Base-by-base conservation (phyloP, 2,797 vertebrate genomes). In the Gallinago nigripennis region DNA sequence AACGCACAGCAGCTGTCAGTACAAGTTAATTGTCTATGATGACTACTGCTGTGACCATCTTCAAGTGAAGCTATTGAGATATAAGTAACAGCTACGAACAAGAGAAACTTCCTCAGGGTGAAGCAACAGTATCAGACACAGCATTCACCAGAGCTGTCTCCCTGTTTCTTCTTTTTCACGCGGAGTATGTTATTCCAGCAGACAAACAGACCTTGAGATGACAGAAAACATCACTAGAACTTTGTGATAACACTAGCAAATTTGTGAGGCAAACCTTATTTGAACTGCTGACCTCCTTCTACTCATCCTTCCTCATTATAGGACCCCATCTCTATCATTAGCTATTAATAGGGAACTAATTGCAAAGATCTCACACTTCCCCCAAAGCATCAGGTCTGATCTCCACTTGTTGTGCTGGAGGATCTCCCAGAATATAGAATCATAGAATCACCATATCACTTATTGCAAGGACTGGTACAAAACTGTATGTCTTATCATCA, bases 171-270 rank as follows among this genome's bases (percentile, higher is more conserved):
- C 50, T 48, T 33, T 71, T 37, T 20, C 18, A 1, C 3, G 0
- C 24, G 54, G 7, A 37, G 18, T 18, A 6, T 18, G 6, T 56
- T 71, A 70, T 54, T 64, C 56, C 9, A 71, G 46, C 2, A 6
- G 41, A 79, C 51, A 65, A 77, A 53, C 4, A n/a, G 41, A 51
- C 46, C 57, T 69, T 13, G 28, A 80, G 25, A 60, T 27, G 31
- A 82, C 4, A n/a, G 39, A 83, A 95, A 93, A 68, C 65, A 70
- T 78, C 56, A 51, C 31, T 6, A 91, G 33, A 84, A 71, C 50
- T 83, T 72, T 31, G 23, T 31, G 35, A 30, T 71, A 86, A 56
- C 79, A 63, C 37, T 18, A 77, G 68, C 48, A 70, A 71, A 81
- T 57, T 19, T 76, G n/a, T 60, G 18, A 91, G 19, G 45, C 21